Conservation (phyloP, 2,113 vertebrate species). For the Monopterus albus region DNA sequence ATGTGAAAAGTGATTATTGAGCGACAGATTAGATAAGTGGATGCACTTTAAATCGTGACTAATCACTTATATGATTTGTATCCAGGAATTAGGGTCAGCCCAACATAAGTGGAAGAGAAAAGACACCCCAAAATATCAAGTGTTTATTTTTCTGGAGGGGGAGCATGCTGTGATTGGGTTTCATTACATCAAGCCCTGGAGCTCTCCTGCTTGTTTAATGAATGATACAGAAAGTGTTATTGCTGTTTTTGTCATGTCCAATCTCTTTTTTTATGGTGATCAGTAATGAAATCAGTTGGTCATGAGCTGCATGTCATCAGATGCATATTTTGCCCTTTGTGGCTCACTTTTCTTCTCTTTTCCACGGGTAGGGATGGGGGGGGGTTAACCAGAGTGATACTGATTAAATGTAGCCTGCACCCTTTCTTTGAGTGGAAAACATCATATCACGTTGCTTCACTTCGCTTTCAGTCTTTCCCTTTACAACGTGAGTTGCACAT, state of each 20-base stretch:
- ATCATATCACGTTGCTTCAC: constrained; percentile 8
- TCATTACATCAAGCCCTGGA: constrained; percentile 20
- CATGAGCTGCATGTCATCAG: constrained; percentile 26
- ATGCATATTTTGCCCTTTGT: constrained; percentile 49
- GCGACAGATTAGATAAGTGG: neutral
- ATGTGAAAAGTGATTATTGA: constrained; percentile 23
- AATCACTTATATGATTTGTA: neutral
- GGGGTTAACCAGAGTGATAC: constrained; percentile 35
- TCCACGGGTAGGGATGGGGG: too few relatives aligned
- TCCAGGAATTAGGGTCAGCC: constrained; percentile 5
- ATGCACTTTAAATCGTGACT: constrained; percentile 1
- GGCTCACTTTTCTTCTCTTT: constrained; percentile 61
- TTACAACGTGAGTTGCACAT: constrained; percentile 23
- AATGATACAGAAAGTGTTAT: constrained; percentile 44
- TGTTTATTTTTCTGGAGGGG: constrained; percentile 44
- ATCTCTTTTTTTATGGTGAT: neutral
- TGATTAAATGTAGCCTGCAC: constrained; percentile 39
- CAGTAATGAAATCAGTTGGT: constrained; percentile 15
- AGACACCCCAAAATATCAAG: constrained; percentile 6
- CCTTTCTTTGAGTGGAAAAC: constrained; percentile 51
- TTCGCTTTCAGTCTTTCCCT: constrained; percentile 29
- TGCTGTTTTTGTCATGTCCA: constrained; percentile 29
- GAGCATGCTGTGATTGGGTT: constrained; percentile 46
- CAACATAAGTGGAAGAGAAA: neutral
- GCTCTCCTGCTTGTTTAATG: constrained; percentile 33